Percentiles rank a stretch among this genome's conserved stretches.
These are phyloP conservation scores for Rostratula benghalensis DNA, from an alignment of 2,113 vertebrate species.

Conservation along the genomic window DNA sequence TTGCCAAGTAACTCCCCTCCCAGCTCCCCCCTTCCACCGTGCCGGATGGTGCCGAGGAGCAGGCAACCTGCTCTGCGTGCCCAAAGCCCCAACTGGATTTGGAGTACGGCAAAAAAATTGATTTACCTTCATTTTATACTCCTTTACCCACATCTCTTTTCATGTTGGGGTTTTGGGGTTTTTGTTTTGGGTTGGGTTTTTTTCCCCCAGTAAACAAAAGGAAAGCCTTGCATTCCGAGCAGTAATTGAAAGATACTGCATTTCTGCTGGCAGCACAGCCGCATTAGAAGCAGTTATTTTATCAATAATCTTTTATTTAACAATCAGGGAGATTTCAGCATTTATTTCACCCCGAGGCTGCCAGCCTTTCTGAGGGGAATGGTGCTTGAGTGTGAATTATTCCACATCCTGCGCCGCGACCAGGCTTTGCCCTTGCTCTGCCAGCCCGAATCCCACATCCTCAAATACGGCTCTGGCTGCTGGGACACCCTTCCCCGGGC, in stretches of 20 bases:
- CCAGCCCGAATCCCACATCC: not conserved
- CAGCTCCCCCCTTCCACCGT: too few species aligned
- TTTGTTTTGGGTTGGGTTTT: not conserved
- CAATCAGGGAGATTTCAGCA: conserved; percentile 59
- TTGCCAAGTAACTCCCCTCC: not conserved
- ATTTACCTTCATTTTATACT: not conserved
- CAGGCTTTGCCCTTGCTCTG: not conserved
- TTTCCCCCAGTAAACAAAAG: not conserved
- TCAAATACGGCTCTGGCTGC: accelerated
- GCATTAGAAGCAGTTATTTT: conserved; percentile 61
- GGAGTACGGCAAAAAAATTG: not conserved
- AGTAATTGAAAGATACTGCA: conserved; percentile 43
- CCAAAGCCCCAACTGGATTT: not conserved
- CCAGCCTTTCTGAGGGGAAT: conserved; percentile 11
- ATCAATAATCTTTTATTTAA: conserved; percentile 61
- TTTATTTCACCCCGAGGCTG: conserved; percentile 50
- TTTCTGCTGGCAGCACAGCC: conserved; percentile 15
- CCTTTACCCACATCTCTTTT: not conserved
- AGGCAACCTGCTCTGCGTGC: accelerated
- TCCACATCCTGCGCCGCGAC: not conserved
- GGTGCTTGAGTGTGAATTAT: conserved; percentile 13
- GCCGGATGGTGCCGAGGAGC: not conserved
- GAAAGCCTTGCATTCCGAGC: not conserved
- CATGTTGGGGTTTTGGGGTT: not conserved
- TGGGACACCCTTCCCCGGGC: not conserved